These are phyloP conservation scores for Leucoptera coffeella DNA, from an alignment of 2,888 invertebrate species.

Conservation along the genomic window DNA sequence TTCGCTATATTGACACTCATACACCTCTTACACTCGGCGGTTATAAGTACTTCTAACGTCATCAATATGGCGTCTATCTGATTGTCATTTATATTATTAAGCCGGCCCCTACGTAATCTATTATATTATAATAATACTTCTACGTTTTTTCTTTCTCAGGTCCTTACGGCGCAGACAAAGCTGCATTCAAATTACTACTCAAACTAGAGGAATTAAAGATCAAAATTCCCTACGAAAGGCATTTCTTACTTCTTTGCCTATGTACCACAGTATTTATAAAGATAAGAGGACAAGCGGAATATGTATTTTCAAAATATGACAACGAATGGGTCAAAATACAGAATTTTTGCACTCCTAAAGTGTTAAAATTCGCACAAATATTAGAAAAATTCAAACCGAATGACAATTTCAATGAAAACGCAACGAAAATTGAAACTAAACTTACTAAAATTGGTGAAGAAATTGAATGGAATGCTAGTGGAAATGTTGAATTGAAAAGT, in stretches of 20 bases:
- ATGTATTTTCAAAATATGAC: constrained; percentile 53
- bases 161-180: constrained; percentile 87
- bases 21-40: too few species aligned
- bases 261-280: constrained; percentile 71
- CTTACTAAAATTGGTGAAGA: too few species aligned
- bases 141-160: constrained; percentile 56
- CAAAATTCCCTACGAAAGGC: constrained; percentile 83
- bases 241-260: constrained; percentile 75
- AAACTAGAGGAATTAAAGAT: constrained; percentile 82
- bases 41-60: too few species aligned
- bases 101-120: too few species aligned
- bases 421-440: too few species aligned
- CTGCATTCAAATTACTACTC: constrained; percentile 68
- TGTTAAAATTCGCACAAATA: constrained; percentile 66
- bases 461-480: too few species aligned
- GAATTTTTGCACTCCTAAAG: constrained; percentile 74
- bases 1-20: too few species aligned
- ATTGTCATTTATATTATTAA: too few species aligned
- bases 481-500: too few species aligned
- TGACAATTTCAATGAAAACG: constrained; percentile 6
- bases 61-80: too few species aligned
- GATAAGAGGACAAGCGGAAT: constrained; percentile 69
- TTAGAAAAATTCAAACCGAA: constrained; percentile 66
- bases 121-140: too few species aligned
- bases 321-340: constrained; percentile 67